Evolutionary conservation across 1,140 invertebrate species (phyloP).

Genomic region (Bombus breviceps): DNA sequence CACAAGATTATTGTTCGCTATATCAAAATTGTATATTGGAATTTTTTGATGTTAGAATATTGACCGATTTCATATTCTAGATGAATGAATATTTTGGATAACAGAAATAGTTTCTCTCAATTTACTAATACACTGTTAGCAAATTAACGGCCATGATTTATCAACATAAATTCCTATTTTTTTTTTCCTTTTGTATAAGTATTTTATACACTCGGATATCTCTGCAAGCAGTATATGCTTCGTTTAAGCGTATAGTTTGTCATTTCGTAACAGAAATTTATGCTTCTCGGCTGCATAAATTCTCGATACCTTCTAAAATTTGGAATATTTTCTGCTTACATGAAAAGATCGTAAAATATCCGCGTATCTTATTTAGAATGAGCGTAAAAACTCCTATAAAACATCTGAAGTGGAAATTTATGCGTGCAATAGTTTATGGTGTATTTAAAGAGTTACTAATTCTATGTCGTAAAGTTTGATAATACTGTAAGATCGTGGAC

Average conservation of each 20-base stretch:
- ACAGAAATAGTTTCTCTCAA: not conserved
- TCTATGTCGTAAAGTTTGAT: not conserved
- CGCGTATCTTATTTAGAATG: not conserved
- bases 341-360: not conserved
- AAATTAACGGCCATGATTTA: not conserved
- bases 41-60: not conserved
- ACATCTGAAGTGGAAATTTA: not conserved
- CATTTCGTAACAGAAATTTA: not conserved
- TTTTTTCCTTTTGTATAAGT: not conserved
- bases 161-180: not conserved
- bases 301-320: slow-evolving; percentile 16
- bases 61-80: not conserved
- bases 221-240: not conserved
- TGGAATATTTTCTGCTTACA: not conserved
- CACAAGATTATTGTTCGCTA: not conserved
- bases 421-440: not conserved
- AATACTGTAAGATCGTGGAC: not conserved
- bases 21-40: not conserved
- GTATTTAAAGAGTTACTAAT: not conserved
- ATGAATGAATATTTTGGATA: not conserved
- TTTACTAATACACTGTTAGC: not conserved
- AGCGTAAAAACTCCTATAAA: not conserved
- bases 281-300: not conserved
- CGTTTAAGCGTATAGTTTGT: not conserved
- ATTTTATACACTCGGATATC: not conserved